Conservation (phyloP, 1,140 invertebrate species). For the Papilio helenus region DNA sequence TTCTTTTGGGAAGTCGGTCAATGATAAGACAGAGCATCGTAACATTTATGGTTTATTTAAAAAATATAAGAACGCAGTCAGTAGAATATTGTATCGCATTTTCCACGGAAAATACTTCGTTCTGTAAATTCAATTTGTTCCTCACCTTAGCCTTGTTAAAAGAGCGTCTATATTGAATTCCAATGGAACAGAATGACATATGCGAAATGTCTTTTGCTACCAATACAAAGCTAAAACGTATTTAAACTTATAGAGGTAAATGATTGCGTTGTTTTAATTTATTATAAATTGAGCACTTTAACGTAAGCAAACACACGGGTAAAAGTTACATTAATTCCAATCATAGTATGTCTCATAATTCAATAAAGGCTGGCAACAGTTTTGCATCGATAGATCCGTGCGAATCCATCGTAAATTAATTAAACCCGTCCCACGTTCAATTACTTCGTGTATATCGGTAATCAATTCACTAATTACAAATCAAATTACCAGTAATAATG, state of each 20-base stretch:
- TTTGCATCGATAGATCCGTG: neutral
- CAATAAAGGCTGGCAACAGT: neutral
- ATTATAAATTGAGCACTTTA: neutral
- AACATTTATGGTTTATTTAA: neutral
- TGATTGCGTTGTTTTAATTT: no score
- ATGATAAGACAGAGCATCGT: no score
- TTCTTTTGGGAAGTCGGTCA: no score
- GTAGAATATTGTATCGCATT: neutral
- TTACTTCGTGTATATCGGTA: neutral
- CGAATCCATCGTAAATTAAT: neutral
- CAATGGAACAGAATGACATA: constrained; percentile 24
- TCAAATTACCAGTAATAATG: neutral
- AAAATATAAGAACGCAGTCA: neutral
- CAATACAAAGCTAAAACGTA: neutral
- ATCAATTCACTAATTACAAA: neutral
- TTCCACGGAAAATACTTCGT: neutral
- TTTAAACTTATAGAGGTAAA: neutral
- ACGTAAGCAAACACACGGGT: neutral
- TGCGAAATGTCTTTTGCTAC: neutral
- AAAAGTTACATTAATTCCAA: neutral
- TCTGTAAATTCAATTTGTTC: constrained; percentile 19
- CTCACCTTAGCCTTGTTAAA: constrained; percentile 26
- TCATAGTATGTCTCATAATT: neutral
- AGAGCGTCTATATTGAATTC: constrained; percentile 32
- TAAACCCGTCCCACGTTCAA: neutral